Conservation (phyloP, 2,797 vertebrate genomes). For the Alcedo quadribrachys region DNA sequence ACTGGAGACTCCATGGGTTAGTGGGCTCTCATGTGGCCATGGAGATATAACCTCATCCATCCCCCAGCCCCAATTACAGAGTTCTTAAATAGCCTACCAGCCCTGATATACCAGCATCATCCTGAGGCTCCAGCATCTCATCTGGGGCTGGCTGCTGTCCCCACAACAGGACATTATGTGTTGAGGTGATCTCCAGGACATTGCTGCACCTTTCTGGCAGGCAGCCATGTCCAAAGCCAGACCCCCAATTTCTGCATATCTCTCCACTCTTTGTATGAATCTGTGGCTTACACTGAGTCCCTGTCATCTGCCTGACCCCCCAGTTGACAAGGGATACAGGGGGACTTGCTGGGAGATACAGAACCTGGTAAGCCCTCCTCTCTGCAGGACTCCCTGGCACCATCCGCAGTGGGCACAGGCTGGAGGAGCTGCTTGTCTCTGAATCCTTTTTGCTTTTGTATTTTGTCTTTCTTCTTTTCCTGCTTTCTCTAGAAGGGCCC, state of each 20-base stretch:
- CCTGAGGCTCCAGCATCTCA: not conserved
- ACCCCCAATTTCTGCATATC: not conserved
- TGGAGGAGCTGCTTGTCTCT: not conserved
- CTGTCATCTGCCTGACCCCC: not conserved
- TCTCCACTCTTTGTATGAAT: accelerated
- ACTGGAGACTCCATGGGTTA: accelerated
- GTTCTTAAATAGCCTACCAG: not conserved
- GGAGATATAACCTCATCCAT: not conserved
- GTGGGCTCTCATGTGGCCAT: not conserved
- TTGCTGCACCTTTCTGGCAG: not conserved
- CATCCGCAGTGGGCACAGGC: not conserved
- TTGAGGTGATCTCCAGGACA: accelerated
- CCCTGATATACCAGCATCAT: not conserved
- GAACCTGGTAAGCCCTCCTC: not conserved
- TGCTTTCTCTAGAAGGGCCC: constrained; percentile 55
- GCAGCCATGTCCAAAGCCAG: not conserved
- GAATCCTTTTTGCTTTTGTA: not conserved
- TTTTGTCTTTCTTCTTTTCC: constrained; percentile 30
- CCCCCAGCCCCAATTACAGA: not conserved
- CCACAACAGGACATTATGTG: accelerated
- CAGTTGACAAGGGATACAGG: accelerated
- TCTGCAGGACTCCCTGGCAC: not conserved
- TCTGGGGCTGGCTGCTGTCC: not conserved
- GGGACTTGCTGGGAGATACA: not conserved
- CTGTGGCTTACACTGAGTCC: not conserved